Evolutionary conservation across 2,888 invertebrate species (phyloP).

Genomic region (Rhogogaster chlorosoma): DNA sequence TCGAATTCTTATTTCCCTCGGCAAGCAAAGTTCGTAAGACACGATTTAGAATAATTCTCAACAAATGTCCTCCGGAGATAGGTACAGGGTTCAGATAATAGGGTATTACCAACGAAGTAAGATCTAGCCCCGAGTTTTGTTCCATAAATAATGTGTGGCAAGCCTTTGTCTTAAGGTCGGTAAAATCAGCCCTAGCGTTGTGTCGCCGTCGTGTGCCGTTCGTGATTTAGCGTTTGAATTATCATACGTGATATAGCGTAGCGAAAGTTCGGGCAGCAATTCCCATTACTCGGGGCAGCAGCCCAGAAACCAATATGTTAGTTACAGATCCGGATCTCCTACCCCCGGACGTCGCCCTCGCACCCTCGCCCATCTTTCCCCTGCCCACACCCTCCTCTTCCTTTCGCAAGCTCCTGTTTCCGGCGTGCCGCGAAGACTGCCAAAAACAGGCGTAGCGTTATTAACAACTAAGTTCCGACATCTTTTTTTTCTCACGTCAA

Average conservation of each 20-base stretch:
- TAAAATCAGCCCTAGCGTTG: conserved; percentile 4
- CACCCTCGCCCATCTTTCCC: not conserved
- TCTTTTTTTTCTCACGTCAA: not conserved
- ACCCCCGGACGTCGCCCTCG: not conserved
- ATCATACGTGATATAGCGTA: conserved; percentile 47
- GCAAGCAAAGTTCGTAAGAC: not conserved
- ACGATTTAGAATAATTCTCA: not conserved
- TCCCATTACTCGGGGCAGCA: conserved; percentile 74
- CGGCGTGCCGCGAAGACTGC: conserved; percentile 6
- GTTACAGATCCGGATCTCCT: conserved; percentile 56
- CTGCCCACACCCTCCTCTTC: not conserved
- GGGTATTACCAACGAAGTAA: not conserved
- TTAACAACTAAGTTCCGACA: not conserved
- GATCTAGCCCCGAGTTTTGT: not conserved
- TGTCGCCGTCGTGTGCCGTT: conserved; percentile 29
- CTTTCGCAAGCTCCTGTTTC: conserved; percentile 3
- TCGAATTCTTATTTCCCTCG: too few species aligned
- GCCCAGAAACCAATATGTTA: conserved; percentile 75
- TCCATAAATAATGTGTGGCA: conserved; percentile 18
- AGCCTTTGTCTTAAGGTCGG: conserved; percentile 17
- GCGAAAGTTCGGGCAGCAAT: conserved; percentile 71
- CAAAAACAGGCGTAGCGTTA: conserved; percentile 3
- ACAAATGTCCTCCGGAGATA: not conserved
- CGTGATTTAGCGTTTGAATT: conserved; percentile 45
- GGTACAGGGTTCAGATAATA: not conserved